Base-by-base conservation (phyloP, 2,797 vertebrate species). In the Oryzias sinensis region DNA sequence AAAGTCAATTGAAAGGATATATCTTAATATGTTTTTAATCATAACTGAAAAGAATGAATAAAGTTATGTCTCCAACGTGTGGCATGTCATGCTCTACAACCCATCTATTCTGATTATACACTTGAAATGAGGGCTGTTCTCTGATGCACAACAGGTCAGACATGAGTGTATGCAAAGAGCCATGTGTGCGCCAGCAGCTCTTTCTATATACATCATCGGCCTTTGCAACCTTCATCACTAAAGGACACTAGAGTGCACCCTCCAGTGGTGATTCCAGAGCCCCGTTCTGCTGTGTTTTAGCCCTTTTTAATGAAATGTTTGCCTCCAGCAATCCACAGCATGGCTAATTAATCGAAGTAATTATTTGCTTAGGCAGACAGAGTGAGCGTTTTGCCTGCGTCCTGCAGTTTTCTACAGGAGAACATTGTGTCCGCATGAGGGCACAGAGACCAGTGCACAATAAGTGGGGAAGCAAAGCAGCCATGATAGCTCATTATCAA, bases 311-410 rank as follows among this genome's bases (percentile, higher is more conserved):
- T 88, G 65, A 68, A 74, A 80, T 74, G 76, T 84, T 86, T 79
- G 88, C 90, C 89, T 87, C 74, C 68, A 88, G 90, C 88, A 88
- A 88, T 87, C 85, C 82, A 68, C 83, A 84, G 86, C 86, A 88
- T 87, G 86, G 85, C 84, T 90, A 90, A 91, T 93, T 93, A 92
- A 89, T 90, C 78, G 70, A 84, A 86, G 88, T 90, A 90, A 90
- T 90, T 90, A 91, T 92, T 92, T 92, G 88, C 91, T 91, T 91
- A 91, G 87, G 87, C 87, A 78, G 87, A 91, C 87, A 88, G 90
- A 91, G 87, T 88, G 85, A 82, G 80, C 58, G 64, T 87, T 91
- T 90, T 90, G 88, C 89, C 82, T 79, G 85, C 74, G 74, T 86
- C 85, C 69, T 61, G 87, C 90, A 91, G 65, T 90, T 92, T 89